Conservation (phyloP, 2,113 vertebrate genomes). For the Caretta caretta region DNA sequence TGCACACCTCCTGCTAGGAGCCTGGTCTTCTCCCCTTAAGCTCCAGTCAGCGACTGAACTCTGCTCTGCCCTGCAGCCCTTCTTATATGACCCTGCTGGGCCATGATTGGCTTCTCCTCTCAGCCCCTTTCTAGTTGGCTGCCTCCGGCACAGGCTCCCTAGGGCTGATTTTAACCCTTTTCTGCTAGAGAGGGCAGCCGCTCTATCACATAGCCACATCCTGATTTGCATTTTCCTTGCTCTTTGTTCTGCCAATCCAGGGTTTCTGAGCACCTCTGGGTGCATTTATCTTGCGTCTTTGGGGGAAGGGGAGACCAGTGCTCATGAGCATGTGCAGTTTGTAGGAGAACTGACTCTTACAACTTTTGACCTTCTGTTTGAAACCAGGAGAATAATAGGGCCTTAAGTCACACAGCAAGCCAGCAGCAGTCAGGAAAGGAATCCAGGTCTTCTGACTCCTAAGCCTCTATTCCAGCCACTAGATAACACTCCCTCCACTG, state of each 20-base stretch:
- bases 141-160: no score
- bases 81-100: no score
- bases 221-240: background rate
- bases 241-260: background rate
- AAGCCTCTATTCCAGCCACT: background rate
- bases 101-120: no score
- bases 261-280: background rate
- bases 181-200: no score
- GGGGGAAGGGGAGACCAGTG: background rate
- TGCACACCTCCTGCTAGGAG: no score
- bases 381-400: background rate
- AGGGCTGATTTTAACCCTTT: no score
- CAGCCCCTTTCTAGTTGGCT: no score
- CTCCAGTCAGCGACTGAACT: no score
- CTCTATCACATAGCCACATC: background rate
- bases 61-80: no score
- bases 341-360: accelerated
- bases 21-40: no score
- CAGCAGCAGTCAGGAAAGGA: background rate
- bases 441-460: background rate
- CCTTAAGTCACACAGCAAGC: background rate
- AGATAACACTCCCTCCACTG: background rate
- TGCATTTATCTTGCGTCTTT: background rate
- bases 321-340: background rate
- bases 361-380: accelerated